Percentiles rank a stretch among this genome's conserved stretches.
Evolutionary conservation across 2,888 invertebrate species (phyloP).

Genomic region (Ernsta delagoae): DNA sequence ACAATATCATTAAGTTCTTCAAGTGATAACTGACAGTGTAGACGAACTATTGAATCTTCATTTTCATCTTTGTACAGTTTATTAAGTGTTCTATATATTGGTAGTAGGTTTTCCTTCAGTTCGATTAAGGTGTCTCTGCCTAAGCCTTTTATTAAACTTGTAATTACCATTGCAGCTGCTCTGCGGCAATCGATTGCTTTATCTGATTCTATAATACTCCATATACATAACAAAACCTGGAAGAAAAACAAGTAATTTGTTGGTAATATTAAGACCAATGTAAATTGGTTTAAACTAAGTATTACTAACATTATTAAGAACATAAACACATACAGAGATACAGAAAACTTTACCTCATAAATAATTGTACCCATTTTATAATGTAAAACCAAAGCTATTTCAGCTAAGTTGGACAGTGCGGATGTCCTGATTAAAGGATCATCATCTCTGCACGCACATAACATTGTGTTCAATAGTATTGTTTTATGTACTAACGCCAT

Average conservation of each 20-base stretch:
- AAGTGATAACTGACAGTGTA: conserved; percentile 91
- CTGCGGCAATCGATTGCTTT: conserved; percentile 89
- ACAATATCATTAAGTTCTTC: conserved; percentile 90
- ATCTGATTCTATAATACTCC: conserved; percentile 88
- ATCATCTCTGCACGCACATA: conserved; percentile 87
- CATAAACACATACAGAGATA: background rate
- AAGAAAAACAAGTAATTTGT: conserved; percentile 44
- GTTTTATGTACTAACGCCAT: conserved; percentile 88
- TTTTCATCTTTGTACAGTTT: conserved; percentile 85
- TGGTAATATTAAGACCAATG: no score
- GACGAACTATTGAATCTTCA: conserved; percentile 87
- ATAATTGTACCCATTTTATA: conserved; percentile 89
- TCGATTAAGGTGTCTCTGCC: conserved; percentile 88
- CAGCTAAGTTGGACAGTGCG: conserved; percentile 93
- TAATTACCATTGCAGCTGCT: conserved; percentile 91
- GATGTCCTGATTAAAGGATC: conserved; percentile 92
- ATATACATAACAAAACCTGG: conserved; percentile 89
- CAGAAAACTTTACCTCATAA: conserved; percentile 85
- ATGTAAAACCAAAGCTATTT: conserved; percentile 90
- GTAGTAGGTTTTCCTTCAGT: conserved; percentile 87
- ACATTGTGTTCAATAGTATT: conserved; percentile 88
- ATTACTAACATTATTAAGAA: background rate
- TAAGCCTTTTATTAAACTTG: conserved; percentile 90
- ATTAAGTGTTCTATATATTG: conserved; percentile 89
- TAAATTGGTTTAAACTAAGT: no score